Evolutionary conservation across 2,113 vertebrate species (phyloP), one percentile per base, ranked within the genome.

Genomic region (Trogon melanurus): DNA sequence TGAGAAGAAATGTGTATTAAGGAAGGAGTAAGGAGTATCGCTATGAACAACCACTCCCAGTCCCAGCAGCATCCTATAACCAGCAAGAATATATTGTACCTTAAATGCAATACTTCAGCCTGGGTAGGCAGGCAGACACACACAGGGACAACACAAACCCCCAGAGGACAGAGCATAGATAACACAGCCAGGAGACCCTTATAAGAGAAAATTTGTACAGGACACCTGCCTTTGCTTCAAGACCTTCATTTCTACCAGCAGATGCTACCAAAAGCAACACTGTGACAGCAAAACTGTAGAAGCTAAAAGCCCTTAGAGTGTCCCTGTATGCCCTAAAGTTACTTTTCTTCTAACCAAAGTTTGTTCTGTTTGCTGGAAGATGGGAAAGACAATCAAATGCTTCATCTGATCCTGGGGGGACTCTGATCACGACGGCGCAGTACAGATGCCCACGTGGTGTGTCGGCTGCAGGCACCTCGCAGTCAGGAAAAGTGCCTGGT

Each of bases 371-470:
- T 66, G 20, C 26, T 88, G 32, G 47, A 85, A 70, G 13, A 34
- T 16, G 1, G 16, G 9, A 15, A 88, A 85, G n/a, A 60, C 32
- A 76, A 65, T 54, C 34, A 78, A 89, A 60, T 5, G 9, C 13
- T 67, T 71, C 16, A 38, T 36, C 17, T 50, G 34, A 50, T 62
- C 22, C 48, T 2, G 1, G n/a, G 21, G 11, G 26, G 22, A 36
- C 53, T 75, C 48, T 2, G 27, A 29, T 47, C 17, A 38, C 1
- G 0, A 32, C 3, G 1, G 36, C n/a, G 22, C 5, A 1, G 29
- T 10, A 32, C 29, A 51, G 50, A 57, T 4, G 1, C 14, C 66
- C 8, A 0, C 5, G 0, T 5, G 12, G 16, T 17, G 12, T 20
- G 45, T 51, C 60, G 56, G 7, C 62, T 84, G 38, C 61, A 30